Base-by-base conservation (phyloP, 2,113 vertebrate genomes). In the Oryzias celebensis region DNA sequence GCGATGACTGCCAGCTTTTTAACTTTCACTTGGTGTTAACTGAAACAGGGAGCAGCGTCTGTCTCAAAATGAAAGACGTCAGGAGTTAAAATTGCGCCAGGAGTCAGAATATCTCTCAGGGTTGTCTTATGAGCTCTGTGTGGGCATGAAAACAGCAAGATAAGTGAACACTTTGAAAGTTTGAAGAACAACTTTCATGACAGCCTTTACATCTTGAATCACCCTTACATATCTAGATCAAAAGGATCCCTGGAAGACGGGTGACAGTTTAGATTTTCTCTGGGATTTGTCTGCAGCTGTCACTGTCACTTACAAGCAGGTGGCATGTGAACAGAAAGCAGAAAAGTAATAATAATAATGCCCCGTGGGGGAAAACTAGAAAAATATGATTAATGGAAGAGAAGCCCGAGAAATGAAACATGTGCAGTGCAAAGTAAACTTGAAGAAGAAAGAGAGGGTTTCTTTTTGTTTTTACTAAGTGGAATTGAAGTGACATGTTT, bases 241-340 rank as follows among this genome's bases (percentile, higher is more conserved):
- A 54, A 24, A 2, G 10, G 6, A 45, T 56, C 42, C 31, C 45
- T 17, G 12, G 14, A 4, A 14, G 24, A 1, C 28, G 16, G 4
- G 8, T 55, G 46, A 22, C 41, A 62, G 24, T 28, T 52, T 62
- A 55, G 31, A 20, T 57, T 62, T 65, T 66, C 42, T 28, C 52
- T 49, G 5, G 13, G 6, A 44, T 24, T 5, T 47, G 52, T 51
- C 43, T 41, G 14, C 15, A 62, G 52, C 52, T 65, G 24, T 57
- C 22, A 6, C 8, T 43, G 43, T 24, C 50, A 52, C 53, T 67
- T 51, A 44, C 45, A 59, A 46, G 51, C 36, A 58, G 53, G 36
- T 18, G 12, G 45, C 41, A 46, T 14, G 46, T 20, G 4, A 23
- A 44, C 6, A 57, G 44, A 58, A 50, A 20, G 3, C 17, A 16